phyloP scores from a whole-genome alignment of 2,113 vertebrate species.

The Pyxicephalus adspersus region DNA sequence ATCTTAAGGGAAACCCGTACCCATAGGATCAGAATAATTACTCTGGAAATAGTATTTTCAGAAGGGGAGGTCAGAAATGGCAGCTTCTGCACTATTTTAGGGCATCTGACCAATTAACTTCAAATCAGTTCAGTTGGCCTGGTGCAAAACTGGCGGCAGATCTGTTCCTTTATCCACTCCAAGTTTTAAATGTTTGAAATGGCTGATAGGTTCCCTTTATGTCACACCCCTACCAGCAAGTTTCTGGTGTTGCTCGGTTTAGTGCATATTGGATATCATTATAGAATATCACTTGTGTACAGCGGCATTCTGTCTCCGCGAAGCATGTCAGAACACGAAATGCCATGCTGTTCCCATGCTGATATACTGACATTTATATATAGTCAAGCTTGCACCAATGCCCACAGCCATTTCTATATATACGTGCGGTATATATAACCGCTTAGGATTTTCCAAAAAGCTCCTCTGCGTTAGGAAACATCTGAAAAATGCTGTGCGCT shows the following conservation, averaged over 20 bases:
- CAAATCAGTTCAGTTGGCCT: too few species aligned
- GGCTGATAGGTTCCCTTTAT: too few species aligned
- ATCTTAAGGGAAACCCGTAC: too few species aligned
- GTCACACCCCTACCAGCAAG: not conserved
- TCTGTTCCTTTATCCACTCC: too few species aligned
- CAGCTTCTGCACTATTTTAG: too few species aligned
- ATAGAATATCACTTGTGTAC: conserved; percentile 34
- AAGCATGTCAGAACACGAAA: conserved; percentile 30
- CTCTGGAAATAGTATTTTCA: too few species aligned
- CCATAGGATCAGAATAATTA: too few species aligned
- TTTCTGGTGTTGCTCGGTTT: not conserved
- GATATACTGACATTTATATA: conserved; percentile 49
- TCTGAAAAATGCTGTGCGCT: conserved; percentile 8
- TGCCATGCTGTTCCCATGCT: conserved; percentile 27
- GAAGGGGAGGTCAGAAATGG: too few species aligned
- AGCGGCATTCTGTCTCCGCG: conserved; percentile 5
- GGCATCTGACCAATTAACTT: too few species aligned
- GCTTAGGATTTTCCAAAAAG: conserved; percentile 23
- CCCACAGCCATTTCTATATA: conserved; percentile 23
- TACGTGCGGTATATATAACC: conserved; percentile 36
- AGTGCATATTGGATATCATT: conserved; percentile 27
- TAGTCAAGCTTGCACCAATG: conserved; percentile 30
- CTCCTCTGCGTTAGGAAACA: conserved; percentile 29
- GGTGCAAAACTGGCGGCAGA: too few species aligned
- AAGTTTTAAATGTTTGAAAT: too few species aligned